phyloP scores from a whole-genome alignment of 1,140 invertebrate genomes.

The Cherax destructor region DNA sequence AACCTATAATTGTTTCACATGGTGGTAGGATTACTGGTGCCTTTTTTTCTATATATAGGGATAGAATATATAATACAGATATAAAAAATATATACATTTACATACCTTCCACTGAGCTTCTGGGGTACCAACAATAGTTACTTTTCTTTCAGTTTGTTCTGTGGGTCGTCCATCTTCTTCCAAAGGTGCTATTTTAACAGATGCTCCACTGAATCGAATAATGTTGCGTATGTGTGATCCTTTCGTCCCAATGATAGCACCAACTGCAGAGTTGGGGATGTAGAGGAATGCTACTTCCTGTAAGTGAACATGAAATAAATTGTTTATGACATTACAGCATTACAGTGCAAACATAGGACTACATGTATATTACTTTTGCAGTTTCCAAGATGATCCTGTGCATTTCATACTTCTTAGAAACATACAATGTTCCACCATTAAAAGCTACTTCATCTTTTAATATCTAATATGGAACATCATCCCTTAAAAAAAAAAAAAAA shows the following conservation, averaged over 20 bases:
- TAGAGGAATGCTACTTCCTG: constrained; percentile 95
- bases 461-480: too few relatives aligned
- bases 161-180: constrained; percentile 89
- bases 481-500: too few relatives aligned
- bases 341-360: too few relatives aligned
- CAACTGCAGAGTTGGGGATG: constrained; percentile 97
- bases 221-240: constrained; percentile 97
- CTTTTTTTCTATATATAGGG: too few relatives aligned
- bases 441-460: too few relatives aligned
- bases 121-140: constrained; percentile 92
- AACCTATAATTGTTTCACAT: too few relatives aligned
- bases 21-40: too few relatives aligned
- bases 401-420: too few relatives aligned
- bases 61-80: background rate
- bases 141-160: constrained; percentile 91
- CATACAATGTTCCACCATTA: too few relatives aligned
- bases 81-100: background rate
- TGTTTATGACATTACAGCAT: too few relatives aligned
- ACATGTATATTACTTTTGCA: too few relatives aligned
- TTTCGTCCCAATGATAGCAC: constrained; percentile 97
- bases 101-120: constrained; percentile 97
- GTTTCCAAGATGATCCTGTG: too few relatives aligned
- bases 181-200: constrained; percentile 92
- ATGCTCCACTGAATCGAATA: constrained; percentile 95
- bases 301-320: background rate